These are phyloP conservation scores for Cantharis nigra DNA, from an alignment of 2,888 invertebrate genomes.

Conservation along the genomic window DNA sequence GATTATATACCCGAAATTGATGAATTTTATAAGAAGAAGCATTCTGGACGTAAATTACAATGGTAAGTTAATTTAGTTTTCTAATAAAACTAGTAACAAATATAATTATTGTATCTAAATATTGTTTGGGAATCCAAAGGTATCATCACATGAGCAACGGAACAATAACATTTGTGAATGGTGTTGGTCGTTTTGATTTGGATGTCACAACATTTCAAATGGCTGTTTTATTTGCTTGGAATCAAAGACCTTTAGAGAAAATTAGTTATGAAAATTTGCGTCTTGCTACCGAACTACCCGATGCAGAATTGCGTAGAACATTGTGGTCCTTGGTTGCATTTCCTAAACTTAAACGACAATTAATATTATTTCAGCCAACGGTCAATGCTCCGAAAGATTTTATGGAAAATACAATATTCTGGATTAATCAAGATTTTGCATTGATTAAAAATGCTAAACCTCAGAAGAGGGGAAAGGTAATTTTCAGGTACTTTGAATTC, in stretches of 20 bases:
- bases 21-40: constrained; percentile 97
- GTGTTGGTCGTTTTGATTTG: constrained; percentile 91
- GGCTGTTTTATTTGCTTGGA: constrained; percentile 99
- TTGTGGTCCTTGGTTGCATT: constrained; percentile 95
- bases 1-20: constrained; percentile 99
- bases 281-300: constrained; percentile 94
- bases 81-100: neutral
- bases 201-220: constrained; percentile 99
- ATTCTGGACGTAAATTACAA: constrained; percentile 95
- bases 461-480: constrained; percentile 88
- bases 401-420: constrained; percentile 88
- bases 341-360: constrained; percentile 93
- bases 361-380: constrained; percentile 79
- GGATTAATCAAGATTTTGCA: constrained; percentile 97
- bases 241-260: constrained; percentile 90
- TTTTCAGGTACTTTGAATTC: neutral
- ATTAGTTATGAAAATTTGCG: constrained; percentile 96
- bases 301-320: constrained; percentile 92
- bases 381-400: constrained; percentile 93
- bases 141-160: constrained; percentile 99
- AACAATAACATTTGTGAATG: constrained; percentile 93
- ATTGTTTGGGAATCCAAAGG: constrained; percentile 36
- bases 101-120: too few species aligned
- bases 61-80: constrained; percentile 66
- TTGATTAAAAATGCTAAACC: constrained; percentile 92